These are phyloP conservation scores for Apogon talboti DNA, from an alignment of 2,797 vertebrate genomes.

Conservation along the genomic window DNA sequence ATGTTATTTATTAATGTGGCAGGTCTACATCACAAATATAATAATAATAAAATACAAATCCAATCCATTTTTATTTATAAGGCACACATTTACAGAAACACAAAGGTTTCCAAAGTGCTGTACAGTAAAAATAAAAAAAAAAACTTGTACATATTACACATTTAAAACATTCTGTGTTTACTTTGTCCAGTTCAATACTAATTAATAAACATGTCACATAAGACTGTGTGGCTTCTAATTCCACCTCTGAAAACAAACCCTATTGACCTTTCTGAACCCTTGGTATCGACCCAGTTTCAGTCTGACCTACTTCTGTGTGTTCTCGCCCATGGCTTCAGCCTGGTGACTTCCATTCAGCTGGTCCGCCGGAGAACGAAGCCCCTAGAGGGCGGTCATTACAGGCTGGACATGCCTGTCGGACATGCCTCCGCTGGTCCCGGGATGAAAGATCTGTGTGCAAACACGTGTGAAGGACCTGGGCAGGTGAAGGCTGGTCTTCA, in stretches of 20 bases:
- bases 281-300: conserved; percentile 15
- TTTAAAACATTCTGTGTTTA: neutral
- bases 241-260: neutral
- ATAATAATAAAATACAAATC: neutral
- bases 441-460: conserved; percentile 59
- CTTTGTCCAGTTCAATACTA: neutral
- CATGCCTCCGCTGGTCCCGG: conserved; percentile 49
- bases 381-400: conserved; percentile 37
- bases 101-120: too few species aligned
- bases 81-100: too few species aligned
- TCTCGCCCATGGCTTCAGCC: too few species aligned
- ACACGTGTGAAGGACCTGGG: conserved; percentile 64
- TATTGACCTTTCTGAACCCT: conserved; percentile 8
- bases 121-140: too few species aligned
- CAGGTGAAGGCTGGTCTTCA: conserved; percentile 63
- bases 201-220: neutral
- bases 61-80: too few species aligned
- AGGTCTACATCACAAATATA: too few species aligned
- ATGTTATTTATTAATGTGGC: too few species aligned
- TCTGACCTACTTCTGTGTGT: conserved; percentile 61
- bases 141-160: neutral
- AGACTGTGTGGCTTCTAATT: neutral
- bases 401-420: conserved; percentile 33
- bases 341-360: conserved; percentile 55
- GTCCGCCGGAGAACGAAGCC: conserved; percentile 43